Evolutionary conservation across 2,797 vertebrate genomes (phyloP).

Genomic region (Mormyrus hasselquistii): DNA sequence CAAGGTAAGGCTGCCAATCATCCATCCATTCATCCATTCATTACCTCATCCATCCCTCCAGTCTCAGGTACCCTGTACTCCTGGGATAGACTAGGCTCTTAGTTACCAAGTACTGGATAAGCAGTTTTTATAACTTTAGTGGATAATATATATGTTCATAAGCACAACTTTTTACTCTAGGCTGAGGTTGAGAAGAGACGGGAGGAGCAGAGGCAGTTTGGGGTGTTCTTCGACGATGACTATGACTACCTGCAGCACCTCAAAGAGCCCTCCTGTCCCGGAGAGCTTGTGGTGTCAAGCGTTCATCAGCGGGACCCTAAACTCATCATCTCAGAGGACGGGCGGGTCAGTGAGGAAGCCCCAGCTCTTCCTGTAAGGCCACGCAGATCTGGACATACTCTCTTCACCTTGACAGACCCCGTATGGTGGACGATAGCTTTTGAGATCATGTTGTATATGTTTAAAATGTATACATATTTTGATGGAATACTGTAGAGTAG

Average conservation of each 20-base stretch:
- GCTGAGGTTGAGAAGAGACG: slow-evolving; percentile 68
- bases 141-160: neutral
- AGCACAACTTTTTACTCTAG: slow-evolving; percentile 31
- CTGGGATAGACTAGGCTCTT: neutral
- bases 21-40: neutral
- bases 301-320: slow-evolving; percentile 16
- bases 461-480: neutral
- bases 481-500: neutral
- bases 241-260: slow-evolving; percentile 96
- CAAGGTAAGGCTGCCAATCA: slow-evolving; percentile 50
- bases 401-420: neutral
- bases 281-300: slow-evolving; percentile 68
- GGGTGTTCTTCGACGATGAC: slow-evolving; percentile 92
- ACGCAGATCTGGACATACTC: neutral
- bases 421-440: neutral
- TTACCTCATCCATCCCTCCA: neutral
- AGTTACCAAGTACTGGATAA: neutral
- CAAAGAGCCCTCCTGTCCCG: slow-evolving; percentile 61
- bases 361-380: slow-evolving; percentile 58
- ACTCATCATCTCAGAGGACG: slow-evolving; percentile 42
- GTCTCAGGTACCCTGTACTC: neutral
- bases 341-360: slow-evolving; percentile 38
- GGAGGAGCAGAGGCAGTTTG: slow-evolving; percentile 79
- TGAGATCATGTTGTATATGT: neutral
- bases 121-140: neutral